Conservation (phyloP, 2,888 invertebrate genomes). For the Drosophila mettleri region DNA sequence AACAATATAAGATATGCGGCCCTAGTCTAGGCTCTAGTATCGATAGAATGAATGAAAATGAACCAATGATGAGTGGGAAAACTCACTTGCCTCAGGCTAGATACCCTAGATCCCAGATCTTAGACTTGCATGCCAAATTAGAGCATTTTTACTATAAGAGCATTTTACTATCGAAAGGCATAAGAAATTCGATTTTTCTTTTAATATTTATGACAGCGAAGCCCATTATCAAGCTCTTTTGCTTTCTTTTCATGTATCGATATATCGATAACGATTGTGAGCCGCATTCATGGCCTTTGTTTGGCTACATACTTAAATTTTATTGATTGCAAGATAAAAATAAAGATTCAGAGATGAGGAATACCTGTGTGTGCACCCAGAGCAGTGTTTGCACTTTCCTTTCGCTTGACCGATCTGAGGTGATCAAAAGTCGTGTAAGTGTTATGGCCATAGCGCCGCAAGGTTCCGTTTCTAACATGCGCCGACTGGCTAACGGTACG, state of each 20-base stretch:
- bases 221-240: neutral
- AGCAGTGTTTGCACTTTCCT: conserved; percentile 20
- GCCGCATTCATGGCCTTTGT: neutral
- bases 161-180: too few species aligned
- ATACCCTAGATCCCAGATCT: too few species aligned
- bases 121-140: too few species aligned
- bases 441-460: conserved; percentile 36
- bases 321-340: neutral
- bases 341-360: neutral
- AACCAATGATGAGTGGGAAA: too few species aligned
- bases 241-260: neutral
- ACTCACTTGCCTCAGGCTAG: too few species aligned
- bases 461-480: conserved; percentile 43
- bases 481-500: conserved; percentile 19
- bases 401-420: conserved; percentile 20
- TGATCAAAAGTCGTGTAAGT: conserved; percentile 28
- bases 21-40: too few species aligned
- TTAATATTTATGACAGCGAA: too few species aligned
- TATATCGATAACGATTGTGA: neutral
- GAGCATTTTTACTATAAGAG: too few species aligned
- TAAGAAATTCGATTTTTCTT: too few species aligned
- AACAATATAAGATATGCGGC: too few species aligned
- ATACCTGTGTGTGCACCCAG: neutral
- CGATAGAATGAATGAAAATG: too few species aligned
- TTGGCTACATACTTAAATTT: conserved; percentile 1